Base-by-base conservation (phyloP, 2,888 invertebrate genomes). In the Sepiola atlantica region DNA sequence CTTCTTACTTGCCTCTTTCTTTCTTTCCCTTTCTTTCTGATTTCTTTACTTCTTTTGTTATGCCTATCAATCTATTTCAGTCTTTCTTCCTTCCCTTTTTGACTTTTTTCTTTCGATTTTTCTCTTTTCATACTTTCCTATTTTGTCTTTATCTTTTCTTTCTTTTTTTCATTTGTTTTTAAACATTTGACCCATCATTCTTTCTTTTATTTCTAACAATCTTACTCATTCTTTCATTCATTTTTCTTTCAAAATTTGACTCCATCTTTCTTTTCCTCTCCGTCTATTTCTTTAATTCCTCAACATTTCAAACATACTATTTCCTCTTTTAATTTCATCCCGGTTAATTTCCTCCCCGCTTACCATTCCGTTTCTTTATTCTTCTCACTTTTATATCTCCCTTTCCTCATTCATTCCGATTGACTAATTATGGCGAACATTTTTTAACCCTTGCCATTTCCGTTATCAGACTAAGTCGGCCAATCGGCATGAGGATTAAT, bases 1-100 rank as follows among this genome's bases (percentile, higher is more conserved):
- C 14, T 77, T n/a, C 77, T 77, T 77, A 14, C n/a, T 77, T 77
- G 10, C 0, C 10, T 24, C 28, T 21, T 61, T 77, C n/a, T n/a
- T 28, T 28, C 2, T 28, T 61, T 4, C n/a, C 28, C 12, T 45
- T 45, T 45, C 45, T n/a, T n/a, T n/a, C n/a, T n/a, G n/a, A n/a
- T n/a, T n/a, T n/a, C n/a, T 8, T 77, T 77, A 10, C 1, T 14
- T n/a, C 77, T 45, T 45, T 77, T n/a, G 12, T 14, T 77, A n/a
- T n/a, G 12, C 14, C 12, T 16, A 0, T n/a, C 3, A 12, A n/a
- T 12, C 3, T n/a, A n/a, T n/a, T 28, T 28, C 21, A 2, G 4
- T 45, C 45, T 45, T 45, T 45, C 4, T 28, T 28, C 24, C 21
- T 61, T 28, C n/a, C 28, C n/a, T 45, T 45, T 45, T 45, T 45